Evolutionary conservation across 2,888 invertebrate genomes (phyloP), one percentile per base, ranked within the genome.

Genomic region (Clivina fossor): DNA sequence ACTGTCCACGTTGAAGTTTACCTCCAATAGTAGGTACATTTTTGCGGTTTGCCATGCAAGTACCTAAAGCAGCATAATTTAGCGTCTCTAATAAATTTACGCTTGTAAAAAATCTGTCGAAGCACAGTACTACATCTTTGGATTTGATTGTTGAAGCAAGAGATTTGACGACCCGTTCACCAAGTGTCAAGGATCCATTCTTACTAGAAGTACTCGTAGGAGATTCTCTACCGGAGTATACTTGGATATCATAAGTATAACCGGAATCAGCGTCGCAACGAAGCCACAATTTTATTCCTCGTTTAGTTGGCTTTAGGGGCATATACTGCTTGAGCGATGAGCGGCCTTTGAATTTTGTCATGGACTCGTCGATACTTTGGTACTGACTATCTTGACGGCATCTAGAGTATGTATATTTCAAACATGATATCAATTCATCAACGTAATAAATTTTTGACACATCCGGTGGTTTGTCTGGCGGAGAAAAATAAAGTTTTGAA

Each of bases 191-290:
- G 4, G 43, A 47, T 16, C 60, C 61, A 43, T 62, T n/a, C n/a
- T n/a, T n/a, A n/a, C n/a, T n/a, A n/a, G n/a, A n/a, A n/a, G n/a
- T n/a, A n/a, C n/a, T n/a, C n/a, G n/a, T n/a, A n/a, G n/a, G n/a
- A 13, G 32, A 28, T 47, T 62, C 61, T 64, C 62, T 65, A 30
- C 64, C 64, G 38, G 57, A 58, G 56, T 66, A 66, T 30, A 66
- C 56, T 38, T 67, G 58, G 32, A 54, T 57, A 57, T 66, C 58
- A 58, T 64, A 65, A 18, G 62, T 48, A 57, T 66, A 64, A 19
- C 64, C 64, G 15, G 61, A 55, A 28, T 55, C 37, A 26, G 61
- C 13, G 47, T 64, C 63, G 44, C 61, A 62, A 19, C 63, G 40
- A 33, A 58, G 51, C 63, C 62, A 63, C 28, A 60, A 51, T 43